Evolutionary conservation across 2,113 vertebrate genomes (phyloP).

Genomic region (Chionodraco myersi): DNA sequence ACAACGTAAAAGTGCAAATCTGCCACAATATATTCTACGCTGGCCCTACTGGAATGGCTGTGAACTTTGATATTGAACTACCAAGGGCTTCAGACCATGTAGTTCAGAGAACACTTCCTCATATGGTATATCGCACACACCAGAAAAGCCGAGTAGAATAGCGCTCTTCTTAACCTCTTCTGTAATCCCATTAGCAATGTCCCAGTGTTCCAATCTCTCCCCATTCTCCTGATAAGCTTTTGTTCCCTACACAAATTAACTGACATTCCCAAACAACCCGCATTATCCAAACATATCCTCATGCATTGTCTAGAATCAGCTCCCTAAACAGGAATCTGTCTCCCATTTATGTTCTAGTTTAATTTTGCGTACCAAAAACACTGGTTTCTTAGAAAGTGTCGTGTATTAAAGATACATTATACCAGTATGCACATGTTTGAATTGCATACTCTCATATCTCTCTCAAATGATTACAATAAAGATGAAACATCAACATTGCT

Average conservation of each 20-base stretch:
- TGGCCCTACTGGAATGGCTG: background rate
- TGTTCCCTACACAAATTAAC: background rate
- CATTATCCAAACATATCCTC: constrained; percentile 2
- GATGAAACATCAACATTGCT: background rate
- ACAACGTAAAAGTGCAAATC: background rate
- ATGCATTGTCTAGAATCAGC: background rate
- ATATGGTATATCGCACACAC: background rate
- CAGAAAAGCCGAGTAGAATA: background rate
- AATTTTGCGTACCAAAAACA: background rate
- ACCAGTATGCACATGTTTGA: background rate
- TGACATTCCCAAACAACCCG: constrained; percentile 1
- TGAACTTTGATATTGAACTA: background rate
- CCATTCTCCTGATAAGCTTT: background rate
- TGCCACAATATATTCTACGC: background rate
- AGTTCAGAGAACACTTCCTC: background rate
- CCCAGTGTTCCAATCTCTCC: background rate
- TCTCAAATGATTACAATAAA: background rate
- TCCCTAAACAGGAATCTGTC: background rate
- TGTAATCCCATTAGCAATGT: background rate
- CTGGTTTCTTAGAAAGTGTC: background rate
- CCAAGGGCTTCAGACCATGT: background rate
- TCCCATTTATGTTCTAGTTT: background rate
- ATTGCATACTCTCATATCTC: background rate
- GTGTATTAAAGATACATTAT: background rate
- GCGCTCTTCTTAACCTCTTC: background rate